phyloP scores from a whole-genome alignment of 1,140 invertebrate genomes.

The Cecropterus lyciades region DNA sequence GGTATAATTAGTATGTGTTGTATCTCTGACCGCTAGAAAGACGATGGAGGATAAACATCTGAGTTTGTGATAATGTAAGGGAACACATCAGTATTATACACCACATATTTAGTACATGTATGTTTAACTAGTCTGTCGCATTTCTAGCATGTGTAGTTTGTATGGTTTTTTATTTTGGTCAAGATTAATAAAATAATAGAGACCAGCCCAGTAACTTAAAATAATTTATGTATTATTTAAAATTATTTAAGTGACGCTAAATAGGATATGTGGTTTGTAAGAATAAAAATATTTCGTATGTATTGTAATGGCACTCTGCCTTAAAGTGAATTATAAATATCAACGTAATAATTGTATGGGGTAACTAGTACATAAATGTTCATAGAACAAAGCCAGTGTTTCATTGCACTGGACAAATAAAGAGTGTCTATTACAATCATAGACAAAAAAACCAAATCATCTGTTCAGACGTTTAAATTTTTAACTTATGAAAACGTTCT shows the following conservation, averaged over 20 bases:
- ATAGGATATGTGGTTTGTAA: slow-evolving; percentile 54
- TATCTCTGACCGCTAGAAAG: too few relatives aligned
- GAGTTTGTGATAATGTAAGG: slow-evolving; percentile 21
- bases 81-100: slow-evolving; percentile 69
- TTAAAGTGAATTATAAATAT: background rate
- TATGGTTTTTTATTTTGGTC: slow-evolving; percentile 46
- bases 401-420: too few relatives aligned
- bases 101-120: slow-evolving; percentile 51
- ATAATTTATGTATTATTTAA: slow-evolving; percentile 8
- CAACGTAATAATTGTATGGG: background rate
- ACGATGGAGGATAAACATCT: background rate
- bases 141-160: slow-evolving; percentile 50
- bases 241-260: slow-evolving; percentile 29
- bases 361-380: background rate
- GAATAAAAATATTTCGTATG: slow-evolving; percentile 39
- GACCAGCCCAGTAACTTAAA: slow-evolving; percentile 23
- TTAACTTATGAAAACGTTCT: too few relatives aligned
- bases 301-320: slow-evolving; percentile 41
- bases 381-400: background rate
- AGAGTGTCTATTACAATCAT: too few relatives aligned
- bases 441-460: too few relatives aligned
- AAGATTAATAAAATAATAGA: slow-evolving; percentile 30
- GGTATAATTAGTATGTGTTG: background rate
- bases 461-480: too few relatives aligned
- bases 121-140: slow-evolving; percentile 55